Base-by-base conservation (phyloP, 2,888 invertebrate species). In the Aplocera efformata region DNA sequence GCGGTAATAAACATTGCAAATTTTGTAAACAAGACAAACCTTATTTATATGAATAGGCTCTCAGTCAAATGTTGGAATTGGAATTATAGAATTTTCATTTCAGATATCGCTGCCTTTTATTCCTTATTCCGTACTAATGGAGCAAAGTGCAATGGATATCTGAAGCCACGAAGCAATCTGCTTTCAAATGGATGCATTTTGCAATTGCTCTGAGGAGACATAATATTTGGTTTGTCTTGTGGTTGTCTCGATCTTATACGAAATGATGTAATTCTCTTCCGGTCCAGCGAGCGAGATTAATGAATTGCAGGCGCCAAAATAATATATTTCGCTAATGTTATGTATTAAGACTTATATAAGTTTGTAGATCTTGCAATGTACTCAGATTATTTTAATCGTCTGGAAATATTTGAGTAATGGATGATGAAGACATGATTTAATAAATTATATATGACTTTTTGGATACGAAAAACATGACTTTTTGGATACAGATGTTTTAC, bases 181-280 rank as follows among this genome's bases (percentile, higher is more conserved):
- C 72, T 77, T 75, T 71, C 67, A 63, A 67, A 63, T 57, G 61
- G 63, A 72, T 66, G 62, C 58, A 60, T 72, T 67, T 73, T 62
- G 73, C 67, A 70, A 71, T 53, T 51, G 39, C 42, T 40, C 43
- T 21, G 26, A 35, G 10, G 7, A 31, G 28, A 26, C 28, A 7
- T 5, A 10, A 22, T 32, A 32, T 40, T 35, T 37, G 37, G 27
- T 32, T 41, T 28, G 30, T 40, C 13, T 40, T 25, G 10, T 3
- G 24, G 7, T 20, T 17, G 8, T 17, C 9, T 25, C 7, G 13
- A 9, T 22, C 26, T 30, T 30, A 20, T 29, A 32, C 24, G 28
- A 23, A 17, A 27, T 46, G 31, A 35, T 25, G 29, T 32, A 48
- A 45, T 25, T 8, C 21, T 34, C 43, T 50, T 47, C 41, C 50